phyloP scores from a whole-genome alignment of 2,888 invertebrate genomes.

The Phyllotreta striolata region DNA sequence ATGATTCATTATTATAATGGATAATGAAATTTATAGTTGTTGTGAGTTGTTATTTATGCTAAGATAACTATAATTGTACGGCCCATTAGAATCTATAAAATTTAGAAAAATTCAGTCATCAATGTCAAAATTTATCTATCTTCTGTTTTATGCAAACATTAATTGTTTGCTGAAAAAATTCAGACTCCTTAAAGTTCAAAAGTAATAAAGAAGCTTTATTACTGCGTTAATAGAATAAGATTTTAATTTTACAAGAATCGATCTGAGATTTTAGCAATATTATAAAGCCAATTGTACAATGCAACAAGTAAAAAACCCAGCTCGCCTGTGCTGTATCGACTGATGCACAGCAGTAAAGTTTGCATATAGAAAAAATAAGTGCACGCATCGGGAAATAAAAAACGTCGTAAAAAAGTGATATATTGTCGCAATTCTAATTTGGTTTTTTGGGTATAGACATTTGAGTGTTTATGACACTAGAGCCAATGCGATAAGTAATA shows the following conservation, averaged over 20 bases:
- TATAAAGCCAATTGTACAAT: neutral
- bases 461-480: conserved; percentile 32
- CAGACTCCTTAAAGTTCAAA: neutral
- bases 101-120: conserved; percentile 6
- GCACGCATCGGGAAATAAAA: conserved; percentile 27
- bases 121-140: conserved; percentile 15
- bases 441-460: conserved; percentile 27
- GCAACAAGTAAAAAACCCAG: conserved; percentile 20
- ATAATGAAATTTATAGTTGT: conserved; percentile 19
- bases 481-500: conserved; percentile 35
- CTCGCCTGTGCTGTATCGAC: conserved; percentile 20
- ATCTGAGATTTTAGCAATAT: neutral
- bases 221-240: neutral
- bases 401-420: conserved; percentile 28
- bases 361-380: conserved; percentile 28
- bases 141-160: conserved; percentile 19
- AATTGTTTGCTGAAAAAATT: neutral
- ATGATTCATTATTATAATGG: conserved; percentile 19
- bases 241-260: neutral
- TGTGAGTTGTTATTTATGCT: conserved; percentile 15
- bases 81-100: conserved; percentile 16
- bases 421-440: conserved; percentile 31
- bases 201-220: neutral
- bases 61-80: conserved; percentile 21
- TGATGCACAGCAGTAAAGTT: conserved; percentile 25